These are phyloP conservation scores for Paraplagusia blochii DNA, from an alignment of 2,113 vertebrate genomes.

Conservation along the genomic window DNA sequence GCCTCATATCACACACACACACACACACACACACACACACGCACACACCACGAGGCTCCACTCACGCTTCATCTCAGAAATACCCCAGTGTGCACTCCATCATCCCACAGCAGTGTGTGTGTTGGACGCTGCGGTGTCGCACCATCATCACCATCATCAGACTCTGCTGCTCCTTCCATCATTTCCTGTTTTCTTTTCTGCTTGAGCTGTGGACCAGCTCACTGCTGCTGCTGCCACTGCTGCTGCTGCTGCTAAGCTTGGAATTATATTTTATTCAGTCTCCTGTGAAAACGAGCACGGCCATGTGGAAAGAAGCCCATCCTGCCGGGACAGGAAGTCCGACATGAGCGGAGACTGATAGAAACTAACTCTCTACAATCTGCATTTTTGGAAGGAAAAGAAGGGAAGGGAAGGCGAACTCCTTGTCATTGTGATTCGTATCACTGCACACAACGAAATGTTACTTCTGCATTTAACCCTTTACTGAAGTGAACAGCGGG, in stretches of 20 bases:
- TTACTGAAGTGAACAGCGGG: too few species aligned
- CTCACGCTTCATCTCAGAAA: conserved; percentile 46
- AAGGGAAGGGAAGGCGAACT: too few species aligned
- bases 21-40: conserved; percentile 12
- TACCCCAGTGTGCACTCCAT: conserved; percentile 34
- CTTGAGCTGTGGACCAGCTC: neutral
- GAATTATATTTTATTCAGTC: neutral
- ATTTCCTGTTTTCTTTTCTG: conserved; percentile 26
- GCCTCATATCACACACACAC: conserved; percentile 19
- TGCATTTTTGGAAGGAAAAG: too few species aligned
- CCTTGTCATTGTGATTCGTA: too few species aligned
- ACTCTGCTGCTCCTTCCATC: neutral
- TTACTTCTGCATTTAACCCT: too few species aligned
- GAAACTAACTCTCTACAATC: too few species aligned
- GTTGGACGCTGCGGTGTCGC: neutral
- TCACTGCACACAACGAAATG: too few species aligned
- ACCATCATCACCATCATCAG: conserved; percentile 4
- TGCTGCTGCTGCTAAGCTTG: neutral
- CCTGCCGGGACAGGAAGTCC: too few species aligned
- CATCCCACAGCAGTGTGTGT: conserved; percentile 23
- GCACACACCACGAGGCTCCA: conserved; percentile 41
- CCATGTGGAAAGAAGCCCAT: neutral
- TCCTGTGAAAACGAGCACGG: neutral
- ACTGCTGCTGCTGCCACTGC: neutral
- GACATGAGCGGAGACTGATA: too few species aligned